Conservation (phyloP, 1,140 invertebrate genomes). For the Maniola jurtina region DNA sequence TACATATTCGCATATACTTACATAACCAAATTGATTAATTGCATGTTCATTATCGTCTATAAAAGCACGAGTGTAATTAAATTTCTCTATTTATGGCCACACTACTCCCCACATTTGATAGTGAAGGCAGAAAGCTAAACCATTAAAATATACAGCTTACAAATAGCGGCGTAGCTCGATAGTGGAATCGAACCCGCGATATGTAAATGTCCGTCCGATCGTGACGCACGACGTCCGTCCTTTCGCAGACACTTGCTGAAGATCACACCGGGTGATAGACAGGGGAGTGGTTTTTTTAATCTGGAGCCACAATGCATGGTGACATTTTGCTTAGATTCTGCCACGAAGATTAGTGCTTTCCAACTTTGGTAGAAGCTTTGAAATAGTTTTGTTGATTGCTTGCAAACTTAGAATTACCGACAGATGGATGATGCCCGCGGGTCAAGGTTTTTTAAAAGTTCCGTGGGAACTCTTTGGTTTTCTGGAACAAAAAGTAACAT, state of each 20-base stretch:
- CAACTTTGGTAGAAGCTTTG: too few species aligned
- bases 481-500: too few species aligned
- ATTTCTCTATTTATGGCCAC: constrained; percentile 2
- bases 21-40: too few species aligned
- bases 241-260: constrained; percentile 52
- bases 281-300: constrained; percentile 2
- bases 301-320: background rate
- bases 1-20: too few species aligned
- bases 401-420: too few species aligned
- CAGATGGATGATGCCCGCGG: too few species aligned
- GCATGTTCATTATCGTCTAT: too few species aligned
- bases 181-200: constrained; percentile 69
- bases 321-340: background rate
- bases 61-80: background rate
- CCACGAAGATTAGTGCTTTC: too few species aligned
- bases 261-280: constrained; percentile 45
- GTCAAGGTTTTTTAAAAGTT: too few species aligned
- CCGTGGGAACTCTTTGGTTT: too few species aligned
- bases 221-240: constrained; percentile 73
- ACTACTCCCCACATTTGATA: constrained; percentile 4
- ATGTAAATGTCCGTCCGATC: constrained; percentile 73
- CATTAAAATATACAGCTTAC: constrained; percentile 39
- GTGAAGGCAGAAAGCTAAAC: constrained; percentile 23
- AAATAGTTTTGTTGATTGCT: background rate
- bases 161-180: constrained; percentile 50